These are phyloP conservation scores for Ceratosolen fusciceps DNA, from an alignment of 1,140 invertebrate species.

Conservation along the genomic window DNA sequence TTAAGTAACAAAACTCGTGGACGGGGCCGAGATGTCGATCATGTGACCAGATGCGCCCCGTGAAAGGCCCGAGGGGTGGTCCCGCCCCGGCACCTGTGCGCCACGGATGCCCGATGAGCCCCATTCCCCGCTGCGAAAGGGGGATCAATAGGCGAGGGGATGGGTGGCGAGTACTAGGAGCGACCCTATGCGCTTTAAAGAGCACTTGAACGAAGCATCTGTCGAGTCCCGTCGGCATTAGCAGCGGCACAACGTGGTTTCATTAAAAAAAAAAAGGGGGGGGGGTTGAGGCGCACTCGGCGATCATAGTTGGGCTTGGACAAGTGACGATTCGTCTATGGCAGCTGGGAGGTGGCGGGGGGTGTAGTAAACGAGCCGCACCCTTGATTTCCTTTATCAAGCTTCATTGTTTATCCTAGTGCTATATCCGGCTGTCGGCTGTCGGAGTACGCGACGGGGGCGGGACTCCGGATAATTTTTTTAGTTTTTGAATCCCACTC, in stretches of 20 bases:
- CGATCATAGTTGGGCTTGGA: too few relatives aligned
- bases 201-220: slow-evolving; percentile 26
- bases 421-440: neutral
- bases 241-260: too few relatives aligned
- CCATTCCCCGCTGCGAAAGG: slow-evolving; percentile 20
- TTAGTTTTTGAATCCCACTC: too few relatives aligned
- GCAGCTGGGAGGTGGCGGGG: neutral
- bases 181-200: slow-evolving; percentile 17
- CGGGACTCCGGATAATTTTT: neutral
- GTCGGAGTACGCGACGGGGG: neutral
- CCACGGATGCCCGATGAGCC: neutral
- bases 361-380: neutral
- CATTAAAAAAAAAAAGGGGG: too few relatives aligned
- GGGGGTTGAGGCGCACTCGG: too few relatives aligned
- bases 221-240: slow-evolving; percentile 21
- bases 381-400: slow-evolving; percentile 41
- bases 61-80: slow-evolving; percentile 3
- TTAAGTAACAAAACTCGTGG: neutral
- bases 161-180: neutral
- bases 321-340: too few relatives aligned
- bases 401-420: slow-evolving; percentile 6
- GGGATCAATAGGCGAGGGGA: neutral
- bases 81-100: slow-evolving; percentile 20
- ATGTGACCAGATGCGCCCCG: slow-evolving; percentile 21
- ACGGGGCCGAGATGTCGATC: slow-evolving; percentile 23